These are phyloP conservation scores for Orchestia grillus DNA, from an alignment of 1,140 invertebrate genomes.

Conservation along the genomic window DNA sequence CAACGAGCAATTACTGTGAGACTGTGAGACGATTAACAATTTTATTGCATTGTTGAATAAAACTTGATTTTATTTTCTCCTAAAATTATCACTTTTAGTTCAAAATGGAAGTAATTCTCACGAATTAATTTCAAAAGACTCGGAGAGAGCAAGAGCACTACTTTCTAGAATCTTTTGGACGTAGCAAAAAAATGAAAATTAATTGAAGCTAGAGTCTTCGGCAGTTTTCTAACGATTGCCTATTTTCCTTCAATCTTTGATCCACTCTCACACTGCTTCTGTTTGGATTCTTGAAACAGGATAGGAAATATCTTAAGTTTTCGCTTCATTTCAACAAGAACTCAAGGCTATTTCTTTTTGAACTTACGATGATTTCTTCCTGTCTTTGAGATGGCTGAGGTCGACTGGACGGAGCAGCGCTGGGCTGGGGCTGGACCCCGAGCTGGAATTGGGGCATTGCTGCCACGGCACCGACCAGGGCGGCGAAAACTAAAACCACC, in stretches of 20 bases:
- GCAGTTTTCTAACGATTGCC: neutral
- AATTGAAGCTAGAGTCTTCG: neutral
- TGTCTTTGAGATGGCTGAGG: neutral
- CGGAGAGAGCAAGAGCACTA: too few relatives aligned
- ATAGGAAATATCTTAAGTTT: neutral
- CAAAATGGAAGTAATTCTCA: too few relatives aligned
- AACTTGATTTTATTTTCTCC: too few relatives aligned
- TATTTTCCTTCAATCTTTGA: neutral
- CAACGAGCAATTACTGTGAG: too few relatives aligned
- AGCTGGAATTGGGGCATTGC: slow-evolving; percentile 9
- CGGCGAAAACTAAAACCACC: neutral
- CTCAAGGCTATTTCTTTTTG: too few relatives aligned
- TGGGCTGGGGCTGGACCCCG: neutral
- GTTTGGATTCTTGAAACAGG: neutral
- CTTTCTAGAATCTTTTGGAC: neutral
- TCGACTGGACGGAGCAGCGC: neutral
- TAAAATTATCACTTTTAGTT: too few relatives aligned
- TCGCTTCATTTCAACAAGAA: neutral
- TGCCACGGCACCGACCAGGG: neutral
- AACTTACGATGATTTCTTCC: neutral
- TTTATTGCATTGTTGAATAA: too few relatives aligned
- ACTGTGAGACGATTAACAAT: too few relatives aligned
- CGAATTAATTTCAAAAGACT: too few relatives aligned
- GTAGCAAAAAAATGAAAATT: neutral
- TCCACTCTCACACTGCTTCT: neutral